A percentile compares a stretch with the other conserved stretches of the same genome.
These are phyloP conservation scores for Pycnomerus fuliginosus DNA, from an alignment of 2,888 invertebrate species.

Conservation along the genomic window DNA sequence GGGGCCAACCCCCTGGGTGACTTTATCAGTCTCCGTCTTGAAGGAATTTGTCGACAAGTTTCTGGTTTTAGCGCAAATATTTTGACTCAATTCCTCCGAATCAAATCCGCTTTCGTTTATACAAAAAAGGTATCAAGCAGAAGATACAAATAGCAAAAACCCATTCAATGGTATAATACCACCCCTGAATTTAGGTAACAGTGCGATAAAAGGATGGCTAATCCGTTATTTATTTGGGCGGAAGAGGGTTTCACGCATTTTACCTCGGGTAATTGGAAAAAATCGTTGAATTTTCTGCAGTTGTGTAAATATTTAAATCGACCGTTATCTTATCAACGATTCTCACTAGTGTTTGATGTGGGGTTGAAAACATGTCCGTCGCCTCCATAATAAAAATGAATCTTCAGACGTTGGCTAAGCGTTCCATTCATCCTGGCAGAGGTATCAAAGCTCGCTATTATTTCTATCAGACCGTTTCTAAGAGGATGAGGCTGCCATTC, in stretches of 20 bases:
- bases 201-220: constrained; percentile 26
- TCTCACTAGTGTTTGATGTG: constrained; percentile 2
- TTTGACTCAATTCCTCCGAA: constrained; percentile 29
- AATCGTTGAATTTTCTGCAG: constrained; percentile 7
- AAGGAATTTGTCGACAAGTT: too few species aligned
- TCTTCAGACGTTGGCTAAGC: constrained; percentile 22
- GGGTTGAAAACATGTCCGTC: constrained; percentile 8
- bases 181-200: constrained; percentile 19
- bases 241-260: constrained; percentile 29
- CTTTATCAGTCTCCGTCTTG: too few species aligned
- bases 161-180: constrained; percentile 9
- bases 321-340: constrained; percentile 7
- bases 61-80: too few species aligned
- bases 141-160: constrained; percentile 30
- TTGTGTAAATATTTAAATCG: constrained; percentile 5
- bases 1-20: too few species aligned
- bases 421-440: constrained; percentile 17
- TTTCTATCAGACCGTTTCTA: constrained; percentile 31
- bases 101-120: constrained; percentile 26
- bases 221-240: constrained; percentile 25
- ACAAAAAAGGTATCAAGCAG: constrained; percentile 30
- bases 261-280: constrained; percentile 17
- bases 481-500: constrained; percentile 26
- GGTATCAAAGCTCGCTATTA: constrained; percentile 27
- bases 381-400: constrained; percentile 2